Evolutionary conservation across 2,113 vertebrate species (phyloP), one percentile per base, ranked within the genome.

Genomic region (Neodon shergylaensis): DNA sequence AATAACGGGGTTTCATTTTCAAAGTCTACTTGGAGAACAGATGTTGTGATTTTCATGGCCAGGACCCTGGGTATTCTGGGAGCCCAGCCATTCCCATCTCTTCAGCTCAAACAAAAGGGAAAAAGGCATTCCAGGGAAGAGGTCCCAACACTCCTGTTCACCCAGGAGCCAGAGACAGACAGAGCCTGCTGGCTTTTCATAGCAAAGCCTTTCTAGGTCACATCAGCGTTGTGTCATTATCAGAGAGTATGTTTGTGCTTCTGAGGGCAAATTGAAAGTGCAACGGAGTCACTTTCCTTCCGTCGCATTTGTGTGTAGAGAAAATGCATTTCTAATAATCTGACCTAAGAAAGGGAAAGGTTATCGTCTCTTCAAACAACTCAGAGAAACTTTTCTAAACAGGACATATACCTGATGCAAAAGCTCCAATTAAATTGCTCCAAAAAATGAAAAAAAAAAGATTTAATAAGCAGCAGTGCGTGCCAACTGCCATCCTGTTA

Each of bases 381-480:
- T 95, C 63, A 72, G 95, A 92, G 92, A 13, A 63, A 76, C 47
- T 91, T 94, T 96, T 93, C 88, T 90, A 95, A 95, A 52, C 70
- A 88, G 65, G 49, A 66, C 79, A 73, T 36, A 49, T 84, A 93
- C 78, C 73, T 88, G 92, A 95, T 96, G 90, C 58, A 82, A 74
- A 81, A 87, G 5, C 28, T 93, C 76, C 90, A 92, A 94, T 96
- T 92, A 96, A 92, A 87, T 90, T 94, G 72, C 90, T 91, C 86
- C 49, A 52, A 52, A 52, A 52, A 52, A 52, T 52, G 52, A 16
- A 54, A 54, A 93, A 95, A 52, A 85, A 81, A 82, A 78, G 76
- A 95, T 88, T 90, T 96, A 85, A 78, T 95, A 94, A 94, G 61
- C 88, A 81, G 92, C 85, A 92, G 74, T 47, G 42, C 52, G 17